These are phyloP conservation scores for Aphodius granarius DNA, from an alignment of 2,888 invertebrate species.

Conservation along the genomic window DNA sequence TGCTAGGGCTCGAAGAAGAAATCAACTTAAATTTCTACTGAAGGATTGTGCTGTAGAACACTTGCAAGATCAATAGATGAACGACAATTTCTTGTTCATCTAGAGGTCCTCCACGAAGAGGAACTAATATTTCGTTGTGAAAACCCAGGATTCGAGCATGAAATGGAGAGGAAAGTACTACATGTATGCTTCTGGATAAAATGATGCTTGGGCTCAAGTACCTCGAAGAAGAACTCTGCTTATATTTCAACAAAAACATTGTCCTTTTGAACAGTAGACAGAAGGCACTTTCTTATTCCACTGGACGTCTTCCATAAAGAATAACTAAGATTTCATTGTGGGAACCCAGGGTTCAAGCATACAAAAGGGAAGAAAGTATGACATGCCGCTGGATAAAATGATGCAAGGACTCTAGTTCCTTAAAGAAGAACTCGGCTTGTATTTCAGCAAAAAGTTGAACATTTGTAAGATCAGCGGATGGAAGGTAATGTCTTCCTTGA, in stretches of 20 bases:
- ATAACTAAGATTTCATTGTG: too few species aligned
- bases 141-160: too few species aligned
- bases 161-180: too few species aligned
- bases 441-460: conserved; percentile 39
- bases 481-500: conserved; percentile 39
- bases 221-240: conserved; percentile 33
- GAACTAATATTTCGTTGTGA: too few species aligned
- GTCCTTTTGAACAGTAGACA: conserved; percentile 34
- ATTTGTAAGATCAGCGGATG: conserved; percentile 35
- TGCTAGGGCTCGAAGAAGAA: conserved; percentile 33
- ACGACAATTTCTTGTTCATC: conserved; percentile 40
- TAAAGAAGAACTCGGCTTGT: conserved; percentile 35
- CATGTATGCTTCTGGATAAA: conserved; percentile 26
- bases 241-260: conserved; percentile 39
- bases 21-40: conserved; percentile 37
- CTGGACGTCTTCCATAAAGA: conserved; percentile 33
- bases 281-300: conserved; percentile 39
- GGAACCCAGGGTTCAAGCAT: too few species aligned
- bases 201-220: conserved; percentile 35
- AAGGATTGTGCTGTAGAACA: conserved; percentile 36
- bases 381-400: conserved; percentile 32
- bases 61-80: too few species aligned
- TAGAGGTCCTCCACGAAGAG: conserved; percentile 31
- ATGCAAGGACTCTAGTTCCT: conserved; percentile 32
- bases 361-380: too few species aligned